Evolutionary conservation across 2,888 invertebrate genomes (phyloP).

Genomic region (Patella depressa): DNA sequence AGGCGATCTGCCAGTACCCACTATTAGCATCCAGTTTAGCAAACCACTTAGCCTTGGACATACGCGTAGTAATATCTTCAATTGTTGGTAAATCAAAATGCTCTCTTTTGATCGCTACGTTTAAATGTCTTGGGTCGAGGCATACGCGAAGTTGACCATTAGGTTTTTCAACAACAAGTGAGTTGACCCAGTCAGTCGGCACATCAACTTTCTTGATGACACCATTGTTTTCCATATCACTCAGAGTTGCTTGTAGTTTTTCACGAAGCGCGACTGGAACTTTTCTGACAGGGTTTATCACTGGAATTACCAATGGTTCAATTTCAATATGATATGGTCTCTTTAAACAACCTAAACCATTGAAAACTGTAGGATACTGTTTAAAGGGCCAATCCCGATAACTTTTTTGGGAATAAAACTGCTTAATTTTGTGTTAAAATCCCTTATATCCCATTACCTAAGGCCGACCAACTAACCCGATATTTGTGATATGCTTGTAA

Average conservation of each 20-base stretch:
- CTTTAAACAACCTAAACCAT: constrained; percentile 13
- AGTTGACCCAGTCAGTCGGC: constrained; percentile 30
- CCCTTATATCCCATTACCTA: too few relatives aligned
- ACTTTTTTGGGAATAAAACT: too few relatives aligned
- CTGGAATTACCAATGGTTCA: constrained; percentile 10
- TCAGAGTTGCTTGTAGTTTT: constrained; percentile 19
- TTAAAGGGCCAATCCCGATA: too few relatives aligned
- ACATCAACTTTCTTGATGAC: constrained; percentile 24
- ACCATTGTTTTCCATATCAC: constrained; percentile 13
- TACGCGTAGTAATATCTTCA: constrained; percentile 22
- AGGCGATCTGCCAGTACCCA: constrained; percentile 26
- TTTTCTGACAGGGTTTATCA: constrained; percentile 16
- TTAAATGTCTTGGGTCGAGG: constrained; percentile 30
- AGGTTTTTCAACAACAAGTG: constrained; percentile 26
- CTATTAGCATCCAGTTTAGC: constrained; percentile 23
- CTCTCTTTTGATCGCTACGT: constrained; percentile 27
- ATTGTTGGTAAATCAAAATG: constrained; percentile 21
- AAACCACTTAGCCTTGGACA: constrained; percentile 24
- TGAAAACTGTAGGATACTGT: constrained; percentile 11
- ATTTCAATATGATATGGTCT: constrained; percentile 19
- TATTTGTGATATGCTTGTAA: too few relatives aligned
- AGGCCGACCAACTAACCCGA: too few relatives aligned
- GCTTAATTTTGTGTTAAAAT: too few relatives aligned
- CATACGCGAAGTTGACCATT: constrained; percentile 22
- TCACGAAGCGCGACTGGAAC: constrained; percentile 23